Base-by-base conservation (phyloP, 2,113 vertebrate genomes). In the Plotosus lineatus region DNA sequence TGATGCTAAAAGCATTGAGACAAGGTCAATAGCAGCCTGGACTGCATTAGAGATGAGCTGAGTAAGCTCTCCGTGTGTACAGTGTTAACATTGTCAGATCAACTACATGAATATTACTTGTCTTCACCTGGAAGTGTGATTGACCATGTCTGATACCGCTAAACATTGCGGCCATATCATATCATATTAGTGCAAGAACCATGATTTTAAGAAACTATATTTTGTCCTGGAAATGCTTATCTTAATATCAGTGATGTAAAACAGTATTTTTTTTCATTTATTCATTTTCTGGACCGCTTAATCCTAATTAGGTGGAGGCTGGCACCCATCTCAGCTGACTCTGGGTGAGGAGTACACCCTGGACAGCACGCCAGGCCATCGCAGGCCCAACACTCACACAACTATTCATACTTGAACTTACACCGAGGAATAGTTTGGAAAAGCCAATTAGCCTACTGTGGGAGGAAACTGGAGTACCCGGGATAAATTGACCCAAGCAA, bases 1-100 rank as follows among this genome's bases (percentile, higher is more conserved):
- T 42, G 58, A 72, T 44, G 75, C 33, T 51, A 58, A 60, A 36
- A 56, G 36, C 44, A 55, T 11, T 14, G 73, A 11, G 17, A 78
- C 91, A 92, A 90, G 89, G 90, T 90, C 89, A 85, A 28, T 46
- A 14, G 75, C 26, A 55, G 58, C 79, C 68, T 80, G 80, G 61
- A 46, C 81, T 84, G 88, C 87, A 90, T 91, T 79, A 58, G 44
- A 85, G 85, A 91, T 89, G 82, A 86, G 83, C 73, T 40, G 75
- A 56, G 33, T 71, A 81, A 82, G 86, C 77, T 85, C 40, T 73
- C 77, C 68, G n/a, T 53, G 73, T 66, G 55, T 80, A 83, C 75
- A 26, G 75, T 88, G 80, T 88, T 84, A 90, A 81, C 61, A 84
- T 33, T 36, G 58, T 53, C 50, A 42, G 50, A 72, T 80, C 46